A percentile compares a stretch with the other conserved stretches of the same genome.
phyloP scores from a whole-genome alignment of 2,797 vertebrate species.

The Valencia hispanica region DNA sequence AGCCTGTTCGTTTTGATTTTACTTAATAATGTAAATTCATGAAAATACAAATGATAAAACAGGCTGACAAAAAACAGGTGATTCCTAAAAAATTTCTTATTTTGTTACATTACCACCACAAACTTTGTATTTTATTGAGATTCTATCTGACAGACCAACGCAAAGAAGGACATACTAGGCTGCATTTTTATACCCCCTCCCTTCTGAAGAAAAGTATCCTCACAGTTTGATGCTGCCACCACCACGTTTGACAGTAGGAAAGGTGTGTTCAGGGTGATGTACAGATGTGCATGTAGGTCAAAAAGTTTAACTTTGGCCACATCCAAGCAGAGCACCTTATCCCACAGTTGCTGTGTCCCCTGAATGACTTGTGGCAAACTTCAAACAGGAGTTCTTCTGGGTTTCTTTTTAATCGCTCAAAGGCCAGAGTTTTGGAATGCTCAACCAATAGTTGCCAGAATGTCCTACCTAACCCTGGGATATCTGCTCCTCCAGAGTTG shows the following conservation, averaged over 20 bases:
- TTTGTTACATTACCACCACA: not conserved
- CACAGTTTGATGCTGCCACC: not conserved
- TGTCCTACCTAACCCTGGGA: too few species aligned
- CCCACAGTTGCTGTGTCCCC: too few species aligned
- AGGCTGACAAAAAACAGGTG: too few species aligned
- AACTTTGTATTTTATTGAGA: not conserved
- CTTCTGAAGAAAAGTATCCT: not conserved
- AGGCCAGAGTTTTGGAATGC: too few species aligned
- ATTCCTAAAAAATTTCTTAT: too few species aligned
- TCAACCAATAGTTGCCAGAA: too few species aligned
- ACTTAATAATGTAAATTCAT: not conserved
- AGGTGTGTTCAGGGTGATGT: not conserved
- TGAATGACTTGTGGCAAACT: too few species aligned
- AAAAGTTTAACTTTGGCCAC: too few species aligned
- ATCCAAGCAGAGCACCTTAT: not conserved
- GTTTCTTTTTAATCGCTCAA: too few species aligned
- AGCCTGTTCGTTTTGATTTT: not conserved
- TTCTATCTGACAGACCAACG: not conserved
- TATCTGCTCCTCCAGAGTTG: too few species aligned
- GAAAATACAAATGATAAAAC: too few species aligned
- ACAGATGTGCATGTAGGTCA: not conserved
- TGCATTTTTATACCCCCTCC: not conserved
- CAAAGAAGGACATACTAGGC: not conserved
- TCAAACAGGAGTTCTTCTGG: too few species aligned
- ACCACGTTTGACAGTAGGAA: not conserved